A percentile compares a stretch with the other conserved stretches of the same genome.
phyloP scores from a whole-genome alignment of 2,797 vertebrate species.

The Serranus cabrilla region DNA sequence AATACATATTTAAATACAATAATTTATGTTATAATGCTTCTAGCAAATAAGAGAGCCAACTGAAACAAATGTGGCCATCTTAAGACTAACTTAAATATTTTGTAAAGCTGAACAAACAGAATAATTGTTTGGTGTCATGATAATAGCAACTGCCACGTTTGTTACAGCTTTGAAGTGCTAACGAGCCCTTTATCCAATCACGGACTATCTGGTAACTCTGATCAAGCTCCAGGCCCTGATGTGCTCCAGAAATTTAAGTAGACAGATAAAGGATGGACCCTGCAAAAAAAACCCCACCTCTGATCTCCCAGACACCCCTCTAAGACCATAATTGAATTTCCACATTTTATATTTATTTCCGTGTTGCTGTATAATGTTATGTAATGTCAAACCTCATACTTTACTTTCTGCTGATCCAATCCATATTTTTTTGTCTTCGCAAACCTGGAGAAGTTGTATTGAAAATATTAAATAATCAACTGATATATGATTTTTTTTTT shows the following conservation, averaged over 20 bases:
- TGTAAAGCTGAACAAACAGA: background rate
- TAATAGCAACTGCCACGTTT: background rate
- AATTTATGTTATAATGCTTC: too few species aligned
- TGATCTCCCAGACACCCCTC: slow-evolving; percentile 12
- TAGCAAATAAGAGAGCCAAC: background rate
- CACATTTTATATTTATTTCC: background rate
- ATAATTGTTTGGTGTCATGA: background rate
- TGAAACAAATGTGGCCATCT: background rate
- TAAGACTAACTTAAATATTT: background rate
- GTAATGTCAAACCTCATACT: background rate
- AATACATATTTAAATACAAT: too few species aligned
- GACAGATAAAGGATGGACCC: slow-evolving; percentile 6
- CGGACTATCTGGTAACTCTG: background rate
- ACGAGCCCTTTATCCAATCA: slow-evolving; percentile 58
- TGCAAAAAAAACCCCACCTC: background rate
- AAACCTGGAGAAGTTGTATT: background rate
- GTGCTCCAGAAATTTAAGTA: slow-evolving; percentile 23
- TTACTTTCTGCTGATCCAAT: background rate
- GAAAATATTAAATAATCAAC: too few species aligned
- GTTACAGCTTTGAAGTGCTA: slow-evolving; percentile 50
- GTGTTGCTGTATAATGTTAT: background rate
- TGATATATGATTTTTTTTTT: background rate
- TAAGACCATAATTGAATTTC: slow-evolving; percentile 13
- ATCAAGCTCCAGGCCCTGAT: slow-evolving; percentile 27
- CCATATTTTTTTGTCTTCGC: background rate